These are phyloP conservation scores for Odobenus rosmarus DNA, from an alignment of 2,113 vertebrate species.

Conservation along the genomic window DNA sequence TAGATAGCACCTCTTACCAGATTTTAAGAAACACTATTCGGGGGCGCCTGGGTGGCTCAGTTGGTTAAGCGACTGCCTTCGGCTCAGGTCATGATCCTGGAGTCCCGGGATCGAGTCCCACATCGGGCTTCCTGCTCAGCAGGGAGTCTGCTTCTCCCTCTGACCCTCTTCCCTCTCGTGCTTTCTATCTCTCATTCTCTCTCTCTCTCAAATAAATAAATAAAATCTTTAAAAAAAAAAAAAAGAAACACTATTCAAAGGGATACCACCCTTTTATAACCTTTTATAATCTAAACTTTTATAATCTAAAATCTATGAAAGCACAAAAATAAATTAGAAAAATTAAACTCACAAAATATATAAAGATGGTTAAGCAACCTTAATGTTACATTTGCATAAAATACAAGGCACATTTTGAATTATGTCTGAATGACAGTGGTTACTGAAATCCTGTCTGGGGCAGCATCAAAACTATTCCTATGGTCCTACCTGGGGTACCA, in stretches of 20 bases:
- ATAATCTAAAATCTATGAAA: conserved; percentile 5
- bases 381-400: conserved; percentile 16
- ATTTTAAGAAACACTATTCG: neutral
- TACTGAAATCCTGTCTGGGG: neutral
- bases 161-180: too few relatives aligned
- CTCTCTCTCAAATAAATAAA: too few relatives aligned
- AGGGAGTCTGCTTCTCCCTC: too few relatives aligned
- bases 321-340: conserved; percentile 22
- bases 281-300: neutral
- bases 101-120: too few relatives aligned
- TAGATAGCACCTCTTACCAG: neutral
- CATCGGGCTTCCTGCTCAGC: too few relatives aligned
- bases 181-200: too few relatives aligned
- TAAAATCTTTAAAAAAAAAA: too few relatives aligned
- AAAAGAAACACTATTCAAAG: neutral
- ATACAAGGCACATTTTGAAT: neutral
- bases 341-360: neutral
- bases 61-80: too few relatives aligned
- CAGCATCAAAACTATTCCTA: neutral
- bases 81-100: too few relatives aligned
- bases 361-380: neutral
- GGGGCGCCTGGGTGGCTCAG: too few relatives aligned
- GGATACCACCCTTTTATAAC: neutral
- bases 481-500: neutral
- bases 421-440: neutral